Evolutionary conservation across 2,888 invertebrate genomes (phyloP).

Genomic region (Hoplodrina blanda): DNA sequence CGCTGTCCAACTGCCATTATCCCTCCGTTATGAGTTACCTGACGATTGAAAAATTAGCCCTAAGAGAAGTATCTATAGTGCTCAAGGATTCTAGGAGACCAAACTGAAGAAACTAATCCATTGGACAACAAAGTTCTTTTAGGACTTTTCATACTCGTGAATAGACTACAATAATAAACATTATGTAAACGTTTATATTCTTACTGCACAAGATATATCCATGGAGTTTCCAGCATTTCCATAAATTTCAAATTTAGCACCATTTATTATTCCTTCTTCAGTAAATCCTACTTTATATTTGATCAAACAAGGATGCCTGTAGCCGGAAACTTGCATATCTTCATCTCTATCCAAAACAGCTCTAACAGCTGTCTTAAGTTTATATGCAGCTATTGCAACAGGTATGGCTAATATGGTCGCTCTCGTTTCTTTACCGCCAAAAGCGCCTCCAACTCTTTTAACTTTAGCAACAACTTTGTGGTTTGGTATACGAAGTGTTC

Average conservation of each 20-base stretch:
- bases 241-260: constrained; percentile 92
- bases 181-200: constrained; percentile 19
- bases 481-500: constrained; percentile 92
- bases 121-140: not conserved
- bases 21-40: too few species aligned
- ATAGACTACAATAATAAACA: not conserved
- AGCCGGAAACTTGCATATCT: constrained; percentile 95
- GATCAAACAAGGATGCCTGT: constrained; percentile 94
- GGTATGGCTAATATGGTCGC: constrained; percentile 91
- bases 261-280: constrained; percentile 92
- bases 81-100: not conserved
- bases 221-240: constrained; percentile 93
- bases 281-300: constrained; percentile 94
- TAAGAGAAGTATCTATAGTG: too few species aligned
- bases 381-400: constrained; percentile 94
- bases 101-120: not conserved
- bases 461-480: constrained; percentile 93
- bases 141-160: not conserved
- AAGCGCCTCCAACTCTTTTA: constrained; percentile 96
- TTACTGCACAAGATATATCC: constrained; percentile 93
- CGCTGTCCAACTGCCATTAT: too few species aligned
- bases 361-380: constrained; percentile 93
- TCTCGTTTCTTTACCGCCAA: constrained; percentile 96
- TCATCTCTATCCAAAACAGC: constrained; percentile 96
- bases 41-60: too few species aligned